phyloP scores from a whole-genome alignment of 1,140 invertebrate genomes.

The Coptotermes formosanus region DNA sequence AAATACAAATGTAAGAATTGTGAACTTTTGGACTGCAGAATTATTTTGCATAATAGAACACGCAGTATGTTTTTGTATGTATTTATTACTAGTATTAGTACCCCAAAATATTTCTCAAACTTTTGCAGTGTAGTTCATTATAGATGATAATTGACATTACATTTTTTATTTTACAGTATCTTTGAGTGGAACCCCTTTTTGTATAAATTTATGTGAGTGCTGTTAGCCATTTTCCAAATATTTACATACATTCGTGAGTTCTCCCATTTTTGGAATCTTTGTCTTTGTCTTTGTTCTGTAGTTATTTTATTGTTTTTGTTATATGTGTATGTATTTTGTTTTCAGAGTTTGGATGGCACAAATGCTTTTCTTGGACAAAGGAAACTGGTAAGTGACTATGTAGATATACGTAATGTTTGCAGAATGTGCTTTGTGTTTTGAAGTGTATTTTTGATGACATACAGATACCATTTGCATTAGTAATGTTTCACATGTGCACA shows the following conservation, averaged over 20 bases:
- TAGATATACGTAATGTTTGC: background rate
- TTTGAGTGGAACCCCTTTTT: too few relatives aligned
- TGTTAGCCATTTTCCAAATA: too few relatives aligned
- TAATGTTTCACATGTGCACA: too few relatives aligned
- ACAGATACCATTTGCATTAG: too few relatives aligned
- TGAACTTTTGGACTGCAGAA: background rate
- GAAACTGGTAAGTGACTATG: conserved; percentile 45
- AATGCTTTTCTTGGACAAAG: conserved; percentile 45
- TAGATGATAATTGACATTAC: too few relatives aligned
- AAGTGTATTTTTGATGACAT: too few relatives aligned
- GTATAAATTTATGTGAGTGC: too few relatives aligned
- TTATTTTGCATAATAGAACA: background rate
- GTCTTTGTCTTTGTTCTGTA: background rate
- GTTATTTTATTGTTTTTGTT: background rate
- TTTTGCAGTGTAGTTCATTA: too few relatives aligned
- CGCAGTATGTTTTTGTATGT: background rate
- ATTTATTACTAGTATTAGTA: background rate
- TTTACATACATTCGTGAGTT: background rate
- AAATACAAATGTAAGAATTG: background rate
- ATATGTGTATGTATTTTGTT: background rate
- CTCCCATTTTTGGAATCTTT: background rate
- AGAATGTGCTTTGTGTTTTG: background rate
- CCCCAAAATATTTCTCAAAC: too few relatives aligned
- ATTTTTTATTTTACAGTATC: too few relatives aligned
- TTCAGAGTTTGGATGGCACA: conserved; percentile 31